These are phyloP conservation scores for Saccopteryx bilineata DNA, from an alignment of 2,113 vertebrate genomes.

Conservation along the genomic window DNA sequence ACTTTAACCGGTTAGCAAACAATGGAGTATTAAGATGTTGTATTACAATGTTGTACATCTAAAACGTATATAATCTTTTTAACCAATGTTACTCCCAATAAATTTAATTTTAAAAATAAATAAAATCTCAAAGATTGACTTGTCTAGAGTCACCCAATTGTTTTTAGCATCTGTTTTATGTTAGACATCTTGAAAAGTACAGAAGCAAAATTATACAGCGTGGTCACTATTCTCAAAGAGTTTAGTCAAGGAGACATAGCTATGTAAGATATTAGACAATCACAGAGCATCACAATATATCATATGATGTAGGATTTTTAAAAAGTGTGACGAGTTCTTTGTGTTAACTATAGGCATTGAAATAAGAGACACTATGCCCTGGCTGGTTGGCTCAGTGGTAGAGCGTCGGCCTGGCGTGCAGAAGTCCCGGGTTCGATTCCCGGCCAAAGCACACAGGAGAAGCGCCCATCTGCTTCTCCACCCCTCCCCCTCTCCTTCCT, in stretches of 20 bases:
- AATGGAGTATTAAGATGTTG: not conserved
- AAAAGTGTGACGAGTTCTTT: constrained; percentile 7
- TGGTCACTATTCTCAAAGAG: not conserved
- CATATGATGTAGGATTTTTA: not conserved
- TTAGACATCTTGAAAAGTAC: constrained; percentile 6
- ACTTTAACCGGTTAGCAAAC: not conserved
- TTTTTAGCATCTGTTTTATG: not conserved
- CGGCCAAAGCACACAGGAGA: no score
- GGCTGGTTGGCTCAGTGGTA: no score
- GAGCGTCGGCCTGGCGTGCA: no score
- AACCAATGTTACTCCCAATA: not conserved
- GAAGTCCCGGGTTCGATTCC: no score
- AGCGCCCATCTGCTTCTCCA: no score
- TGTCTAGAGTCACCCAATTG: not conserved
- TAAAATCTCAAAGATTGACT: not conserved
- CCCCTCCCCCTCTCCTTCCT: no score
- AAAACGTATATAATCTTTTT: not conserved
- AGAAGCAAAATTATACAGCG: constrained; percentile 14
- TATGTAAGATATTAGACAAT: not conserved
- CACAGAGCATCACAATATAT: not conserved
- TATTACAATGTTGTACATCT: not conserved
- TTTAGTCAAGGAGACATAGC: constrained; percentile 22
- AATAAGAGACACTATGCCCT: not conserved
- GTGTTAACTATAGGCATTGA: not conserved
- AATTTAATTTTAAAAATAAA: not conserved